Conservation (phyloP, 1,140 invertebrate species). For the Gerris buenoi region DNA sequence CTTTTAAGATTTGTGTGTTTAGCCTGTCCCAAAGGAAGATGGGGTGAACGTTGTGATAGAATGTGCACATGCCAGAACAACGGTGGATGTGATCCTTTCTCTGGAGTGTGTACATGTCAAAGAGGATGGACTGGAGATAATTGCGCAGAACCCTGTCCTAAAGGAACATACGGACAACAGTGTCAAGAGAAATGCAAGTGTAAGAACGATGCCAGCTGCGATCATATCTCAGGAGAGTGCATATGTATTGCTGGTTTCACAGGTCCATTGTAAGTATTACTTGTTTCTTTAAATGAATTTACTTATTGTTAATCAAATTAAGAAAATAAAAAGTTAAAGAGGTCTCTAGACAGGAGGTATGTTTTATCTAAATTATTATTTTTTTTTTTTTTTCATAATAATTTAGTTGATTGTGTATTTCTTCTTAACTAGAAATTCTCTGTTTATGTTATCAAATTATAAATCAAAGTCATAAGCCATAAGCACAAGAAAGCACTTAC, state of each 20-base stretch:
- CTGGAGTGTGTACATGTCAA: conserved; percentile 51
- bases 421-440: no score
- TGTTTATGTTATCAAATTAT: no score
- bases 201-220: conserved; percentile 60
- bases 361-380: neutral
- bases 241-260: conserved; percentile 56
- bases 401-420: no score
- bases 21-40: conserved; percentile 58
- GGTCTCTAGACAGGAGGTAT: conserved; percentile 48
- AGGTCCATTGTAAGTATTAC: conserved; percentile 54
- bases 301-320: no score
- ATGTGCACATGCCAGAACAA: conserved; percentile 58
- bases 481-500: no score
- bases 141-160: conserved; percentile 55
- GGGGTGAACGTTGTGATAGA: conserved; percentile 51
- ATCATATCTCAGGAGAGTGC: conserved; percentile 73
- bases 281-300: neutral
- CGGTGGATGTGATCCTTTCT: conserved; percentile 57
- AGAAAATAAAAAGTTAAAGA: no score
- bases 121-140: conserved; percentile 52
- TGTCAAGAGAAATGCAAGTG: conserved; percentile 72
- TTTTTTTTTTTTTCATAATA: no score
- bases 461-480: no score
- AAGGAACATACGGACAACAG: conserved; percentile 55
- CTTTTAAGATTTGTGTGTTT: conserved; percentile 21